Conservation (phyloP, 2,797 vertebrate species). For the Hafferia zeledoni region DNA sequence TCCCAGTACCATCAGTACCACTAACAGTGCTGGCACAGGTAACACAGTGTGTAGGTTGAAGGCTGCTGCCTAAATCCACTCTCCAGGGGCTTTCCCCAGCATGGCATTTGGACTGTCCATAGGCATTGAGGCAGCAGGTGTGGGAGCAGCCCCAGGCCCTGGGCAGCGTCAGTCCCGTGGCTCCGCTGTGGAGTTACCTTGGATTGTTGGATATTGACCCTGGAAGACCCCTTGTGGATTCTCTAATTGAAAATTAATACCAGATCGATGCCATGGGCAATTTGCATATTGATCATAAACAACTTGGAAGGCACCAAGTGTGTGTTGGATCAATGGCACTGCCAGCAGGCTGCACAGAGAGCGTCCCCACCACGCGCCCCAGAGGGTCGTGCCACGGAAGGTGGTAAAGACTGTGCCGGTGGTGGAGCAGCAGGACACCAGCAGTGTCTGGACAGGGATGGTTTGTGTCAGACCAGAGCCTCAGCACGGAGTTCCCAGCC, state of each 20-base stretch:
- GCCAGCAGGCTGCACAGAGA: constrained; percentile 85
- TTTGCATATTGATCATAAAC: constrained; percentile 99
- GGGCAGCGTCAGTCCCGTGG: background rate
- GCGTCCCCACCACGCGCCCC: constrained; percentile 79
- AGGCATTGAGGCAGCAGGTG: background rate
- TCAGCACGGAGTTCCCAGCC: rapidly evolving
- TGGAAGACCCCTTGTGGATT: constrained; percentile 94
- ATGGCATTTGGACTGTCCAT: rapidly evolving
- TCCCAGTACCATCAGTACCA: rapidly evolving
- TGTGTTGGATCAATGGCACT: constrained; percentile 93
- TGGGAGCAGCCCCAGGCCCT: background rate
- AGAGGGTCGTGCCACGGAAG: constrained; percentile 81
- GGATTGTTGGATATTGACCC: constrained; percentile 96
- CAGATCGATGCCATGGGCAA: constrained; percentile 93
- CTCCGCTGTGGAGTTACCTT: constrained; percentile 77
- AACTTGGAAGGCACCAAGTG: constrained; percentile 97
- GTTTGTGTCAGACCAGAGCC: rapidly evolving
- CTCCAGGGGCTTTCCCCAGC: background rate
- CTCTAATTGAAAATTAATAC: constrained; percentile 99
- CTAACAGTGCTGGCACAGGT: background rate
- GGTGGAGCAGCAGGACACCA: background rate
- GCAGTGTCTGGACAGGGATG: background rate
- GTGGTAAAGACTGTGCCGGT: background rate
- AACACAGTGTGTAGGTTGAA: rapidly evolving
- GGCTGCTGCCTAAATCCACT: background rate